These are phyloP conservation scores for Zaprionus obscuricornis DNA, from an alignment of 2,888 invertebrate genomes.

Conservation along the genomic window DNA sequence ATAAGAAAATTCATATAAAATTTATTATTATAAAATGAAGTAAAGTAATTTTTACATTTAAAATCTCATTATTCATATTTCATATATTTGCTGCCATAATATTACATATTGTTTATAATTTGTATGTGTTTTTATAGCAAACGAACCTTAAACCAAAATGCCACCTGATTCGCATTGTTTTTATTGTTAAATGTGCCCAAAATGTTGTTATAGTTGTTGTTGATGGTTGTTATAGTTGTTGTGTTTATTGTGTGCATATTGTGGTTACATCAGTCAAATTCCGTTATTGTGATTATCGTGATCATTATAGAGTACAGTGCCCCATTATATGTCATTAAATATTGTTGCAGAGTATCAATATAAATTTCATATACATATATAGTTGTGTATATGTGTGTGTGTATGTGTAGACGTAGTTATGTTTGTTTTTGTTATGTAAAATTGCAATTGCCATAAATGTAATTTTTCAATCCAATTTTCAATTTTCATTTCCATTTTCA, in stretches of 20 bases:
- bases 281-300: no score
- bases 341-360: slow-evolving; percentile 32
- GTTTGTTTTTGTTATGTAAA: slow-evolving; percentile 21
- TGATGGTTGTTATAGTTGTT: slow-evolving; percentile 6
- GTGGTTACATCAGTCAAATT: neutral
- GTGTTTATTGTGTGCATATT: slow-evolving; percentile 26
- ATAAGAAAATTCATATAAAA: no score
- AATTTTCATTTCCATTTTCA: slow-evolving; percentile 23
- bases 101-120: slow-evolving; percentile 1
- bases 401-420: neutral
- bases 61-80: no score
- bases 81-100: neutral
- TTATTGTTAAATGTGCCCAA: slow-evolving; percentile 17
- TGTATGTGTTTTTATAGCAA: neutral
- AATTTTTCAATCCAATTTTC: slow-evolving; percentile 35
- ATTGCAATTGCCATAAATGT: slow-evolving; percentile 6
- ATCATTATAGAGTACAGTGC: neutral
- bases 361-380: slow-evolving; percentile 7
- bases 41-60: no score
- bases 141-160: slow-evolving; percentile 96
- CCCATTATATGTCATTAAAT: slow-evolving; percentile 54
- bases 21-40: no score
- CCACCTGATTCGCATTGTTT: slow-evolving; percentile 86
- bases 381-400: neutral
- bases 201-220: no score